These are phyloP conservation scores for Gymnocypris eckloni DNA, from an alignment of 2,797 vertebrate species.

Conservation along the genomic window DNA sequence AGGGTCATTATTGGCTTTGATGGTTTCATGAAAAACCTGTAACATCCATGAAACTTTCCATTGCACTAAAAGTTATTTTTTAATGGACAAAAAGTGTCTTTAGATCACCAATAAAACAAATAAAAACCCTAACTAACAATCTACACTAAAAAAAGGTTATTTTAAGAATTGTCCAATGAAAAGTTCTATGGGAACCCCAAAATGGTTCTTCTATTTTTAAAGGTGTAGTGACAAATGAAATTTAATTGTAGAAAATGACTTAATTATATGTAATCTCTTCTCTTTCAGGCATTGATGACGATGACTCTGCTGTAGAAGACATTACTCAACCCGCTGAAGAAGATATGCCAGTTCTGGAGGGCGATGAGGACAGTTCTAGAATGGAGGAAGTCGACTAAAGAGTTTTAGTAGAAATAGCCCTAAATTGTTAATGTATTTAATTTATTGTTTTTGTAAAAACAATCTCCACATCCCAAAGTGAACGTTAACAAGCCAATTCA, in stretches of 20 bases:
- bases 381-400: constrained; percentile 86
- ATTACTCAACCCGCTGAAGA: constrained; percentile 76
- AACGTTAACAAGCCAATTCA: not conserved
- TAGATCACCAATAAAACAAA: not conserved
- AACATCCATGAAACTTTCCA: not conserved
- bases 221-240: not conserved
- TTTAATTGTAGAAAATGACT: not conserved
- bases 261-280: not conserved
- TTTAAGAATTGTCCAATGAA: not conserved
- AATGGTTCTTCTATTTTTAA: not conserved
- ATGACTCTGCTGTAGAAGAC: constrained; percentile 78
- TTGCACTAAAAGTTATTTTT: not conserved
- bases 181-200: not conserved
- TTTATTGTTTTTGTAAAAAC: constrained; percentile 46
- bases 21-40: not conserved
- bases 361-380: constrained; percentile 82
- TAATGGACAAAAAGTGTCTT: not conserved
- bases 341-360: constrained; percentile 84
- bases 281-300: constrained; percentile 81
- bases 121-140: not conserved
- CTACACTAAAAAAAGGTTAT: not conserved
- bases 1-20: too few relatives aligned
- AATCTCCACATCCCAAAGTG: constrained; percentile 37
- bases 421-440: constrained; percentile 52
- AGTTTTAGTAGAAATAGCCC: constrained; percentile 19